Percentiles rank a stretch among this genome's conserved stretches.
Conservation (phyloP, 2,113 vertebrate species). For the Corvus cornix region DNA sequence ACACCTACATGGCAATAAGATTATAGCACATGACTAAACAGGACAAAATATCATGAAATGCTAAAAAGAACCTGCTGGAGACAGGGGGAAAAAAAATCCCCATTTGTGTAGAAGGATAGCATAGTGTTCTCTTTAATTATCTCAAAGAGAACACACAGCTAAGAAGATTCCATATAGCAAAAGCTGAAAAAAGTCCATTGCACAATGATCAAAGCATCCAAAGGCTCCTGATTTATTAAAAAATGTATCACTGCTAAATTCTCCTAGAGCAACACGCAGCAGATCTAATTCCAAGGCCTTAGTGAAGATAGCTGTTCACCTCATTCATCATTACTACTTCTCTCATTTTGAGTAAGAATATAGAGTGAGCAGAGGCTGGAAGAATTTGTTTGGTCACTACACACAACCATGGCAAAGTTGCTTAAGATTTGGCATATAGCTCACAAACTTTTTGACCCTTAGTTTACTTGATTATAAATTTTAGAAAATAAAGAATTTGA, state of each 20-base stretch:
- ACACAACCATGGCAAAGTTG: background rate
- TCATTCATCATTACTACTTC: background rate
- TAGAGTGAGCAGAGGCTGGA: background rate
- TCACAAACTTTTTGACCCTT: background rate
- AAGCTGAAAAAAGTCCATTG: background rate
- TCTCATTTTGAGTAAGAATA: background rate
- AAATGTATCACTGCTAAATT: background rate
- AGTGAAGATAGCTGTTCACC: background rate
- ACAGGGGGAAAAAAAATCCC: background rate
- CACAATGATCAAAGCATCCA: background rate
- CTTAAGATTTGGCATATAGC: background rate
- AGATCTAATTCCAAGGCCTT: background rate
- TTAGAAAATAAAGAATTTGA: background rate
- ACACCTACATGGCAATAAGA: background rate
- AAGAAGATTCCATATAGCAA: background rate
- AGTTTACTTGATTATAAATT: background rate
- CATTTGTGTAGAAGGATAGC: background rate
- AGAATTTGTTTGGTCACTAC: background rate
- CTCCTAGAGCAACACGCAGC: background rate
- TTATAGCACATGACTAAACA: background rate
- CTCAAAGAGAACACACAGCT: background rate
- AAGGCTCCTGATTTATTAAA: background rate
- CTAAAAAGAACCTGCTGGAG: background rate
- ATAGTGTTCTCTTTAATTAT: background rate
- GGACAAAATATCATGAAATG: background rate